Evolutionary conservation across 2,113 vertebrate genomes (phyloP), one percentile per base, ranked within the genome.

Genomic region (Astatoreochromis straeleni): DNA sequence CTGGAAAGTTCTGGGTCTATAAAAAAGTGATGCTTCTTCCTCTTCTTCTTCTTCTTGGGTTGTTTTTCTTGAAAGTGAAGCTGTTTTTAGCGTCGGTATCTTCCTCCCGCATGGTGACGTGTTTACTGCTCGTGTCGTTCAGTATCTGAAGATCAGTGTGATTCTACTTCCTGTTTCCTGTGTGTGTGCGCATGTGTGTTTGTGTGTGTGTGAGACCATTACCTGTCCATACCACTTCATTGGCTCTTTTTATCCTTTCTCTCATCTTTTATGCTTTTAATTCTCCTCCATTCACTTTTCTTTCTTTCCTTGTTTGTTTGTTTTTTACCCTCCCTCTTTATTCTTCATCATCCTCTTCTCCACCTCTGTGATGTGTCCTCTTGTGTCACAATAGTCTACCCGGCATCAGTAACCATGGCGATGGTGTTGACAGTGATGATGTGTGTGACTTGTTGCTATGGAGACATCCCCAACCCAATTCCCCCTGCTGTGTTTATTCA

Each of bases 361-460:
- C 9, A 42, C 73, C 87, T 92, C 82, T 90, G 90, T 95, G 92
- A 91, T 89, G 89, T 93, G 89, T 89, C 79, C 90, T 94, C 89
- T 91, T 87, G 88, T 92, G 81, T 91, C 73, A 87, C 86, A 83
- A 89, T 86, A 80, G 82, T 86, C 54, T 91, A 82, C 40, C 85
- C 73, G 84, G 51, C 91, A 94, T 92, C 89, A 73, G 91, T 94
- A 89, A 91, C 94, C 89, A 93, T 92, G 88, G 86, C 80, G 16
- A 93, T 19, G 5, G 91, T 93, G 88, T 89, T 92, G 85, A 91
- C 85, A 87, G 83, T 93, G 65, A 82, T 89, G 83, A 90, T 91
- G 84, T 91, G 86, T 91, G 88, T 91, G 89, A 92, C 63, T 89
- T 88, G 92, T 95, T 94, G 91, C 93, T 89, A 94, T 93, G 91